Evolutionary conservation across 2,797 vertebrate genomes (phyloP).

Genomic region (Notoglanidium macrostoma): DNA sequence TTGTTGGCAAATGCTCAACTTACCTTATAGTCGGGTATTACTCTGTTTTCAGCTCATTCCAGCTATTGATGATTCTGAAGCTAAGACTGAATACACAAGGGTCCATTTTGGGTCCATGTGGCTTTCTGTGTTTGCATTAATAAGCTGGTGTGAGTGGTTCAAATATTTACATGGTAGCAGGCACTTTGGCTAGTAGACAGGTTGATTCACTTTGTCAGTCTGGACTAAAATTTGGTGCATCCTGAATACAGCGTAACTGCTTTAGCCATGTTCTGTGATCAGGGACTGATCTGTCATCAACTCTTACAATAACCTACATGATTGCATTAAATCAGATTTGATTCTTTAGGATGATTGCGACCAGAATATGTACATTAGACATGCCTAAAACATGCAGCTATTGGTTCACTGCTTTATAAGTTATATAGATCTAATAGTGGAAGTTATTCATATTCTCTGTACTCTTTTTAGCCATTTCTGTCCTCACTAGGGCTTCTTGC

Average conservation of each 20-base stretch:
- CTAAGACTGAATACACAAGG: not conserved
- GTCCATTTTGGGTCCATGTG: not conserved
- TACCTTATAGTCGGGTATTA: not conserved
- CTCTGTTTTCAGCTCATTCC: not conserved
- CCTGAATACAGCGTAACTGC: not conserved
- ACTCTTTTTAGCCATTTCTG: not conserved
- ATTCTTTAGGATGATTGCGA: not conserved
- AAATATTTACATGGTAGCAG: conserved; percentile 14
- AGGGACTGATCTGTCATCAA: not conserved
- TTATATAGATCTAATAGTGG: not conserved
- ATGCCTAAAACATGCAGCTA: not conserved
- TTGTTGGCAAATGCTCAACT: not conserved
- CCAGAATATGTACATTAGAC: not conserved
- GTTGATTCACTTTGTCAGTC: not conserved
- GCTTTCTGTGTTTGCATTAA: conserved; percentile 6
- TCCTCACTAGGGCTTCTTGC: not conserved
- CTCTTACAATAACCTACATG: not conserved
- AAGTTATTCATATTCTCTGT: not conserved
- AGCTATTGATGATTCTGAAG: conserved; percentile 9
- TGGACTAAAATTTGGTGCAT: not conserved
- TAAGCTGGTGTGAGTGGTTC: not conserved
- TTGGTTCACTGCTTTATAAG: not conserved
- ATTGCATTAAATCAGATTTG: not conserved
- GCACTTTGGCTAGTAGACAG: not conserved
- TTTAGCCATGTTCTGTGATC: not conserved